These are phyloP conservation scores for Archips xylosteana DNA, from an alignment of 2,888 invertebrate genomes.

Conservation along the genomic window DNA sequence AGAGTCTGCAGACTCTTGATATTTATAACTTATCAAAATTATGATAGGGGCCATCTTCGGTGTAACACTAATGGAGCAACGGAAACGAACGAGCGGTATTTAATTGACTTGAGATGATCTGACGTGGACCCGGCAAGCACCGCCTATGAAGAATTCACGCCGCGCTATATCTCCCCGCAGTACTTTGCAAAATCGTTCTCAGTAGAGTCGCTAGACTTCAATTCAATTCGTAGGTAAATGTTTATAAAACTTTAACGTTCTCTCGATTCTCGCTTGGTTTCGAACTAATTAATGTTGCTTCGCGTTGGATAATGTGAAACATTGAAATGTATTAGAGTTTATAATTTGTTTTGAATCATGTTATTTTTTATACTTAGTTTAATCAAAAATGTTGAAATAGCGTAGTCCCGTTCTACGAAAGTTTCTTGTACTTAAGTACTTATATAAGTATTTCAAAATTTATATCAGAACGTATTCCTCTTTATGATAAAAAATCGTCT, in stretches of 20 bases:
- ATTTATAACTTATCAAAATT: too few species aligned
- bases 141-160: neutral
- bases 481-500: conserved; percentile 69
- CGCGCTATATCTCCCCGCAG: conserved; percentile 17
- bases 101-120: neutral
- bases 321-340: conserved; percentile 75
- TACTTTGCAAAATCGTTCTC: conserved; percentile 32
- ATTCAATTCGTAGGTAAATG: conserved; percentile 77
- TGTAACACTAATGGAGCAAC: too few species aligned
- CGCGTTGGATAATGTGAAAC: conserved; percentile 79
- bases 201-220: conserved; percentile 83
- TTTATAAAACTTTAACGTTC: conserved; percentile 60
- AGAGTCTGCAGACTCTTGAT: too few species aligned
- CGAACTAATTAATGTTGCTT: conserved; percentile 81
- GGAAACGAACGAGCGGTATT: neutral
- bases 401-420: conserved; percentile 72
- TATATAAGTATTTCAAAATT: conserved; percentile 73
- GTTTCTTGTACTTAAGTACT: conserved; percentile 67
- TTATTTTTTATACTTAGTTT: conserved; percentile 80
- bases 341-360: conserved; percentile 73
- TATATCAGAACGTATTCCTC: conserved; percentile 75
- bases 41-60: too few species aligned
- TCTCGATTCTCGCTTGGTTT: conserved; percentile 76
- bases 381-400: conserved; percentile 80
- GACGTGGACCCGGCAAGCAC: conserved; percentile 4